Evolutionary conservation across 2,113 vertebrate genomes (phyloP).

Genomic region (Menidia beryllina): DNA sequence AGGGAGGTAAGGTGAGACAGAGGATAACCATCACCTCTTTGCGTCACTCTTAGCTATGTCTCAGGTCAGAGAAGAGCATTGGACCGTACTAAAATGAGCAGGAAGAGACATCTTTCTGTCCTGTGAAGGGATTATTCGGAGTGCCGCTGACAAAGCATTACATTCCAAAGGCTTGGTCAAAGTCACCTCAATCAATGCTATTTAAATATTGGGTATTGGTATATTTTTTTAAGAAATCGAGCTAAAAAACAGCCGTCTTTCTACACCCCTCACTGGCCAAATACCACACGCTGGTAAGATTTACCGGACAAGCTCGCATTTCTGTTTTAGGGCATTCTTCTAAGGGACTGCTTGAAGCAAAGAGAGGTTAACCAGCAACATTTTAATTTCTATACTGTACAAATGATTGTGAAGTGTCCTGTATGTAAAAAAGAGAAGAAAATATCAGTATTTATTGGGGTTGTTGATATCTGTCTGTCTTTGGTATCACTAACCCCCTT

Average conservation of each 20-base stretch:
- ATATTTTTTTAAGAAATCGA: slow-evolving; percentile 52
- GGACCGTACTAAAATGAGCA: slow-evolving; percentile 65
- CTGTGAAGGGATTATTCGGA: slow-evolving; percentile 27
- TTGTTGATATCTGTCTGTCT: slow-evolving; percentile 73
- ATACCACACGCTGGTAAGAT: slow-evolving; percentile 36
- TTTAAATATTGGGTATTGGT: slow-evolving; percentile 31
- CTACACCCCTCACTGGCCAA: slow-evolving; percentile 42
- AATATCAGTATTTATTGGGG: slow-evolving; percentile 67
- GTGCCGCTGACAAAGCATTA: slow-evolving; percentile 58
- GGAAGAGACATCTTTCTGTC: slow-evolving; percentile 45
- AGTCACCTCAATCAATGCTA: slow-evolving; percentile 60
- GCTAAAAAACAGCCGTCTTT: slow-evolving; percentile 24
- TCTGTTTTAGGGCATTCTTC: slow-evolving; percentile 63
- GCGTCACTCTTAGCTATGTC: slow-evolving; percentile 68
- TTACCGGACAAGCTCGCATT: slow-evolving; percentile 41
- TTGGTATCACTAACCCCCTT: slow-evolving; percentile 63
- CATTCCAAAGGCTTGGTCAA: slow-evolving; percentile 71
- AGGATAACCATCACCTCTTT: slow-evolving; percentile 72
- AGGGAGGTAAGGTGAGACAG: slow-evolving; percentile 52
- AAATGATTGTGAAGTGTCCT: slow-evolving; percentile 71
- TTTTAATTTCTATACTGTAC: slow-evolving; percentile 64
- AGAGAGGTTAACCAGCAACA: slow-evolving; percentile 76
- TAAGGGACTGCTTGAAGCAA: slow-evolving; percentile 50
- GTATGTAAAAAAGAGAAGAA: slow-evolving; percentile 54
- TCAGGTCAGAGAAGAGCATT: slow-evolving; percentile 69